Base-by-base conservation (phyloP, 2,113 vertebrate species). In the Mesitornis unicolor region DNA sequence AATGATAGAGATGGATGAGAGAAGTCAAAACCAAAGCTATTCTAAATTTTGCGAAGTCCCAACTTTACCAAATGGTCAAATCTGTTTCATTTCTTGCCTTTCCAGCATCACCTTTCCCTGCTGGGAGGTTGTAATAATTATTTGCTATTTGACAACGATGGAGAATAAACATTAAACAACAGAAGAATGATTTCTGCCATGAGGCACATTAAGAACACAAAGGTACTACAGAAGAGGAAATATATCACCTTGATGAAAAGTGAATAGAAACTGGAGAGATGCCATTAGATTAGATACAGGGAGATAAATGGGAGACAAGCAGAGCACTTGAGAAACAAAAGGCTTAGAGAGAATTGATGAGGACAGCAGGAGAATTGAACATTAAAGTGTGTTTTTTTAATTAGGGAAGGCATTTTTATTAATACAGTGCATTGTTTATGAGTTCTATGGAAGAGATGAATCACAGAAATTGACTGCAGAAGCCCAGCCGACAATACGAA, bases 341-440 rank as follows among this genome's bases (percentile, higher is more conserved):
- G 60, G 60, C 60, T 86, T 50, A 31, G 40, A 83, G 26, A 90
- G 68, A 91, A 96, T 43, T 88, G 83, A 95, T 80, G 82, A 91
- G 91, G 77, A 84, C 75, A 80, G 38, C 50, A 90, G 59, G 86
- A 94, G 93, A 87, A 76, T 1, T 48, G 38, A 67, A 69, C 18
- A 70, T 74, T 80, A 86, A 65, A 13, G 6, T 88, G 85, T 94
- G 35, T 17, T 88, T 95, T 56, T 91, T 86, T 94, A 96, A 82
- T 96, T 91, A 83, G 56, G 59, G 47, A 88, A 92, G 91, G 54
- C n/a, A 90, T 93, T 94, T 94, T 87, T 81, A 88, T 90, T 86
- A 86, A 71, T 48, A 61, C 11, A 56, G 31, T 78, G 91, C 89
- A 75, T 68, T 89, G 79, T 77, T 89, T 86, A 43, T 84, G 87